phyloP scores from a whole-genome alignment of 1,140 invertebrate species.

The Meloidogyne hapla region DNA sequence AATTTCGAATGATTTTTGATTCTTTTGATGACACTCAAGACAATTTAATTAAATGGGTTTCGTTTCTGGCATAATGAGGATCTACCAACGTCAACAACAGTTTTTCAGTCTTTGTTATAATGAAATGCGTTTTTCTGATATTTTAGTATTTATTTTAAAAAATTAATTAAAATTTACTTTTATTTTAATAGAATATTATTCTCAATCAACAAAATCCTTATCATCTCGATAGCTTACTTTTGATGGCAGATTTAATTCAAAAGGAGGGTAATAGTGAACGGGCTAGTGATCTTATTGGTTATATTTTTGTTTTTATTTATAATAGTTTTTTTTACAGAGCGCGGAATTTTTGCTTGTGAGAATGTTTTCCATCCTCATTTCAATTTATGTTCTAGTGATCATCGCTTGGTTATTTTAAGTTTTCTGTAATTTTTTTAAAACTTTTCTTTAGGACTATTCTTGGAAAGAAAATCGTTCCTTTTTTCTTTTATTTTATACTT shows the following conservation, averaged over 20 bases:
- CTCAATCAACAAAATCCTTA: constrained; percentile 43
- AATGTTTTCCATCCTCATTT: constrained; percentile 37
- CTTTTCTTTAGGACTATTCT: constrained; percentile 24
- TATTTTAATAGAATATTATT: constrained; percentile 13
- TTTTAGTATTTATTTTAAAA: constrained; percentile 28
- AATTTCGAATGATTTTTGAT: constrained; percentile 7
- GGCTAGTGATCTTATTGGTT: constrained; percentile 43
- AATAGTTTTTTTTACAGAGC: constrained; percentile 45
- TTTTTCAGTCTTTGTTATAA: constrained; percentile 35
- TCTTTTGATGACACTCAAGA: neutral
- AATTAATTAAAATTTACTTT: neutral
- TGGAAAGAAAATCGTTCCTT: constrained; percentile 47
- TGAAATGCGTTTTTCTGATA: constrained; percentile 32
- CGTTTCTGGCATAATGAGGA: constrained; percentile 31
- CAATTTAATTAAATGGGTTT: constrained; percentile 32
- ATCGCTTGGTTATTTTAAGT: constrained; percentile 26
- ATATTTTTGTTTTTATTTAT: constrained; percentile 19
- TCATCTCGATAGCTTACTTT: constrained; percentile 45
- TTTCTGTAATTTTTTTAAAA: neutral
- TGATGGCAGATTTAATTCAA: constrained; percentile 37
- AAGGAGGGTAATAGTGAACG: constrained; percentile 44
- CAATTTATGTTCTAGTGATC: constrained; percentile 38
- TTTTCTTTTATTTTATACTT: constrained; percentile 37
- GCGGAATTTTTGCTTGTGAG: constrained; percentile 47
- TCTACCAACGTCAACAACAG: constrained; percentile 38